Base-by-base conservation (phyloP, 1,140 invertebrate species). In the Periplaneta americana region DNA sequence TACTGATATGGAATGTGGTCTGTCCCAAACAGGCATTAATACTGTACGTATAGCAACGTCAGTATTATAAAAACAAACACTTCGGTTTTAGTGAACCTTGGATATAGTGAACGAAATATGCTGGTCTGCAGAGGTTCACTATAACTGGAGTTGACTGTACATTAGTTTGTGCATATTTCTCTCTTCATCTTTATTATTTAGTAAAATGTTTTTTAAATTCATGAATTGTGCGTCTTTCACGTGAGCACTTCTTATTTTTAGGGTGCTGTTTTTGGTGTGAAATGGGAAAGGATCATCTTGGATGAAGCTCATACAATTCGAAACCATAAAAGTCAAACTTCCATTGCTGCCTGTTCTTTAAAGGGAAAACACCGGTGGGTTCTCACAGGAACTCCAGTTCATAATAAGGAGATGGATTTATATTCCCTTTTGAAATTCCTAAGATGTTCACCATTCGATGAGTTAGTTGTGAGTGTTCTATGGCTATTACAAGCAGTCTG, bases 261-360 rank as follows among this genome's bases (percentile, higher is more conserved):
- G 85, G 88, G 90, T 87, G 84, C 91, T 22, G 85, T 96, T 33
- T 90, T 92, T 83, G 86, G 91, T 80, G 90, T 98, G 31, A 88
- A 87, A 3, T 99, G 97, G 97, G 90, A 94, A 10, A 89, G 98
- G 80, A 92, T 98, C 18, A 95, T 99, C 83, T 87, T 99, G 15
- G 98, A 99, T 88, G 98, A 99, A 89, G 98, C 95, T 0, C 98
- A 99, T 87, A 90, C 92, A 9, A 94, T 99, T 10, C 93, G 97
- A 82, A 99, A 99, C 89, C 91, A 94, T 85, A 97, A 96, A 88
- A 93, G 94, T 28, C 88, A 92, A 79, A 93, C 92, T 0, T 93
- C 95, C 1, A 84, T 91, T 84, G 93, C 95, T 0, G 93, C 95
- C 0, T 95, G 92, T 86, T 86, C 87, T 18, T 86, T 99, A 6